Conservation (phyloP, 2,888 invertebrate genomes). For the Chirona hameri region DNA sequence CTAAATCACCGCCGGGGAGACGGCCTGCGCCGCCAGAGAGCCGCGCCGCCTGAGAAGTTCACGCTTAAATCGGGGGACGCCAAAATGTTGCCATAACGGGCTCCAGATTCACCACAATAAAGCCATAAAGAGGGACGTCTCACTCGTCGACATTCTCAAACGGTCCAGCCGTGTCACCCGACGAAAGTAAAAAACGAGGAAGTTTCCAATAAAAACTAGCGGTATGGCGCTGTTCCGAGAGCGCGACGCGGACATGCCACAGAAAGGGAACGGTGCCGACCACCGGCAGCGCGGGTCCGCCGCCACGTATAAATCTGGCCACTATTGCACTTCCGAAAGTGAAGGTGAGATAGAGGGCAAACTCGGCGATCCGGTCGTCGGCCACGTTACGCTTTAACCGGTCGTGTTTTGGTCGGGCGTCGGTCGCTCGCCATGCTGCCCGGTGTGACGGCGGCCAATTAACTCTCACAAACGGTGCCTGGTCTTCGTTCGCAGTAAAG, state of each 20-base stretch:
- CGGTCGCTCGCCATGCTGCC: neutral
- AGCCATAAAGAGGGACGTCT: constrained; percentile 27
- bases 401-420: neutral
- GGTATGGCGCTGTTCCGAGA: neutral
- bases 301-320: neutral
- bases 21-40: neutral
- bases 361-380: neutral
- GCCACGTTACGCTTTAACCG: neutral
- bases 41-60: neutral
- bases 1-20: neutral
- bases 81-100: constrained; percentile 25
- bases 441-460: neutral
- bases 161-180: neutral
- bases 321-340: constrained; percentile 25
- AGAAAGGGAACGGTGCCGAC: neutral
- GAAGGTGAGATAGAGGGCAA: constrained; percentile 12
- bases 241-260: neutral
- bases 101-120: constrained; percentile 28
- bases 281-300: neutral
- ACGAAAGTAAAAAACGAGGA: neutral
- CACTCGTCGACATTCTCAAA: neutral
- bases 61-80: constrained; percentile 27
- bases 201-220: constrained; percentile 22
- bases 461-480: neutral
- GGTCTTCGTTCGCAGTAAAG: neutral